Evolutionary conservation across 2,888 invertebrate species (phyloP).

Genomic region (Leucoptera coffeella): DNA sequence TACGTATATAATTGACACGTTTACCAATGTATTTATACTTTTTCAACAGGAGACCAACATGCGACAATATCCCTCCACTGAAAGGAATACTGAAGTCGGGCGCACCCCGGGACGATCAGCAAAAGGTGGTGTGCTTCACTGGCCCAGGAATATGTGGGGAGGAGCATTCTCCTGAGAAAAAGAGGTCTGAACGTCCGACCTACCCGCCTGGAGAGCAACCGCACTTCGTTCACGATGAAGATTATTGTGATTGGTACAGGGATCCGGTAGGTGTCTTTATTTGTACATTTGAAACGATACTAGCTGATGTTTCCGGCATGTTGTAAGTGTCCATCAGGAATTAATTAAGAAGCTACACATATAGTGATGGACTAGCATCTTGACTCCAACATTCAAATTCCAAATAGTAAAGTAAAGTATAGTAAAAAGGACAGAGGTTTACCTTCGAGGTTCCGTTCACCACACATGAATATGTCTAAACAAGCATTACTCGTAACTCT

Average conservation of each 20-base stretch:
- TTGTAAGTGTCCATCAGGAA: too few species aligned
- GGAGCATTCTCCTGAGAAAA: slow-evolving; percentile 13
- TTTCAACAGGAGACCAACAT: slow-evolving; percentile 17
- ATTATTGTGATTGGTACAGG: slow-evolving; percentile 25
- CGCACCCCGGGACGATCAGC: slow-evolving; percentile 30
- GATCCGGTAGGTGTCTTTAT: slow-evolving; percentile 15
- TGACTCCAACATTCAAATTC: too few species aligned
- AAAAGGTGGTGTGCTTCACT: slow-evolving; percentile 42
- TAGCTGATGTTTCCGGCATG: too few species aligned
- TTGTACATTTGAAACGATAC: too few species aligned
- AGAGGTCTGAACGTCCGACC: not conserved
- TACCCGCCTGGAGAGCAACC: slow-evolving; percentile 27
- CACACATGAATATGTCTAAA: too few species aligned
- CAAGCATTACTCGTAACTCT: not conserved
- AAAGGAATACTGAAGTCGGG: slow-evolving; percentile 40
- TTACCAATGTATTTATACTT: too few species aligned
- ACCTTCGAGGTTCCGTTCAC: too few species aligned
- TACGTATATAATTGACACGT: too few species aligned
- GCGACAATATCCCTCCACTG: slow-evolving; percentile 24
- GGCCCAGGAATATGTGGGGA: slow-evolving; percentile 23
- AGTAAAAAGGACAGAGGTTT: too few species aligned
- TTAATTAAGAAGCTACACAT: too few species aligned
- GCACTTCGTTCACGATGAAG: slow-evolving; percentile 19
- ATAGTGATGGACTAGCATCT: too few species aligned
- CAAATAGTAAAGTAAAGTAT: too few species aligned